phyloP scores from a whole-genome alignment of 1,140 invertebrate genomes.

The Cephus cinctus region DNA sequence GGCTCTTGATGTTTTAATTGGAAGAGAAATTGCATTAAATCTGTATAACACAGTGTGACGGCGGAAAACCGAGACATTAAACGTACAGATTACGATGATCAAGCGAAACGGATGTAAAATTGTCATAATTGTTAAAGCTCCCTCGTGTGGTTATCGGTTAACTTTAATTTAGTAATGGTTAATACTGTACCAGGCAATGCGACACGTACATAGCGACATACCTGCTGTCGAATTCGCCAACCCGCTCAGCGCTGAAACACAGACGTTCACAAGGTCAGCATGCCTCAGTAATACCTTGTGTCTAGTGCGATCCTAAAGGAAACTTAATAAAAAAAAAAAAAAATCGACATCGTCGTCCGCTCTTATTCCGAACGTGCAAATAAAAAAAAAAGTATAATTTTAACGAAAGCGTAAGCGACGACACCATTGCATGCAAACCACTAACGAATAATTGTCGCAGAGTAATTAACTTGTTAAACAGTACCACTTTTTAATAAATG shows the following conservation, averaged over 20 bases:
- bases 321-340: too few species aligned
- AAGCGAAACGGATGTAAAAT: constrained; percentile 1
- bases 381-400: constrained; percentile 6
- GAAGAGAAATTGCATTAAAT: not conserved
- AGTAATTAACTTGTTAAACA: too few species aligned
- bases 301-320: too few species aligned
- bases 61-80: too few species aligned
- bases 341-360: constrained; percentile 9
- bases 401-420: constrained; percentile 4
- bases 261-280: too few species aligned
- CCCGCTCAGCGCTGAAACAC: constrained; percentile 58
- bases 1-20: not conserved
- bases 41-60: too few species aligned
- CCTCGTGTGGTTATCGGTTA: constrained; percentile 5
- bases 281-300: too few species aligned
- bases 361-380: not conserved
- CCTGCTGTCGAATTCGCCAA: constrained; percentile 58
- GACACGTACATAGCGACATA: constrained; percentile 58
- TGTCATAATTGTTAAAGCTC: not conserved
- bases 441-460: too few species aligned
- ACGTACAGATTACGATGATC: too few species aligned
- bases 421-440: constrained; percentile 9
- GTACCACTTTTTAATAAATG: too few species aligned
- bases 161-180: constrained; percentile 50
- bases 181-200: constrained; percentile 56